phyloP scores from a whole-genome alignment of 2,113 vertebrate genomes.

The Trochalopteron elliotii region DNA sequence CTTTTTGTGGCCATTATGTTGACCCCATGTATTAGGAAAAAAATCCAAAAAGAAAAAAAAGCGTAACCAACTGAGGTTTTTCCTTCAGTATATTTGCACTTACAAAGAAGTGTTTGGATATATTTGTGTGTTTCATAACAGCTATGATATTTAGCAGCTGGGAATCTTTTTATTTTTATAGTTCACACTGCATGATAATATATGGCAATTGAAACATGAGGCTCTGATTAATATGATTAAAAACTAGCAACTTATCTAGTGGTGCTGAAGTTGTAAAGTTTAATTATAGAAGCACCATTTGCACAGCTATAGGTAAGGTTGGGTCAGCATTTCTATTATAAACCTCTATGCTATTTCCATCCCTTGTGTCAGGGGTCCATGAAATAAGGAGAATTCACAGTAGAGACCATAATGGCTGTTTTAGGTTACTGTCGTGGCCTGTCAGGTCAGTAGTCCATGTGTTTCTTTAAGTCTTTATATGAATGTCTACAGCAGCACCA shows the following conservation, averaged over 20 bases:
- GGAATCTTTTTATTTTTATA: constrained; percentile 38
- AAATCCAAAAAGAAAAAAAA: not conserved
- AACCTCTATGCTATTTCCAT: constrained; percentile 21
- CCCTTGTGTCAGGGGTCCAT: not conserved
- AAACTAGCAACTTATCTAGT: constrained; percentile 60
- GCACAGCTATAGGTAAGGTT: constrained; percentile 45
- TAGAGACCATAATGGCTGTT: not conserved
- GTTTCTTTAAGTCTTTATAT: not conserved
- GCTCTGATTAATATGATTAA: constrained; percentile 64
- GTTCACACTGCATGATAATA: constrained; percentile 31
- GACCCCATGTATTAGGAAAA: not conserved
- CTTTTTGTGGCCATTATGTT: not conserved
- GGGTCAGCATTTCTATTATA: constrained; percentile 67
- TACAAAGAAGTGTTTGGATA: constrained; percentile 11
- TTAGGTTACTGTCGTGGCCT: not conserved
- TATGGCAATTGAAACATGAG: constrained; percentile 44
- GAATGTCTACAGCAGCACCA: not conserved
- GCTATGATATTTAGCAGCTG: constrained; percentile 20
- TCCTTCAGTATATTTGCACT: constrained; percentile 6
- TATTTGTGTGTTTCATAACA: constrained; percentile 47
- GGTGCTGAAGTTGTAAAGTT: constrained; percentile 55
- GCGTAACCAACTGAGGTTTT: constrained; percentile 1
- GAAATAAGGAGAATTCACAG: constrained; percentile 5
- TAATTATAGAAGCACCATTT: constrained; percentile 62
- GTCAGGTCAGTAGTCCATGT: not conserved